Conservation (phyloP, 2,113 vertebrate species). For the Opisthocomus hoazin region DNA sequence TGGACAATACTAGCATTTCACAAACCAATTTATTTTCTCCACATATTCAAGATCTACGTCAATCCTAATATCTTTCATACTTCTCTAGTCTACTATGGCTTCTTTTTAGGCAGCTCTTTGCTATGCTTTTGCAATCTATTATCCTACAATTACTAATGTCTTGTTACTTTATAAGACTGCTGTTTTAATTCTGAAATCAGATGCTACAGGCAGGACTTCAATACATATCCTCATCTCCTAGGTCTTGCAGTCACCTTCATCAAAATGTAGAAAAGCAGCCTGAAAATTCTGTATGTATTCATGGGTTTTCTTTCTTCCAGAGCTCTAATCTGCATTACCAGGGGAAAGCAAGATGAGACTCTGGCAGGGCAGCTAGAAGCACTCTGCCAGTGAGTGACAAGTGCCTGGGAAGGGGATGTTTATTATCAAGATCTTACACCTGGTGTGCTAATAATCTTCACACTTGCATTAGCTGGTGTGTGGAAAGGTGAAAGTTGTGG, state of each 20-base stretch:
- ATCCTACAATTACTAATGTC: neutral
- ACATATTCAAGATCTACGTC: neutral
- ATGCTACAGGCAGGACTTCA: neutral
- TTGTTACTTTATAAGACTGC: slow-evolving; percentile 29
- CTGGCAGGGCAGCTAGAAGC: neutral
- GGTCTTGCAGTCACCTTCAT: neutral
- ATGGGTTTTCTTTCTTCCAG: neutral
- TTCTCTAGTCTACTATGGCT: neutral
- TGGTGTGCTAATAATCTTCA: neutral
- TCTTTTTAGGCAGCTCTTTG: neutral
- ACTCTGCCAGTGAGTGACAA: neutral
- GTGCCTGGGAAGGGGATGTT: neutral
- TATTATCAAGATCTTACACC: neutral
- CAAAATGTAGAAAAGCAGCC: neutral
- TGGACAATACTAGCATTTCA: neutral
- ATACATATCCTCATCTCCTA: neutral
- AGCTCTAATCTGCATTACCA: neutral
- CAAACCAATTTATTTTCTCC: neutral
- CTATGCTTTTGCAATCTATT: neutral
- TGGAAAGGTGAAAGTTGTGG: neutral
- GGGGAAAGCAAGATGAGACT: neutral
- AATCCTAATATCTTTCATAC: neutral
- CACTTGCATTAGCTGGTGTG: neutral
- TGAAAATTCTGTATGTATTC: neutral
- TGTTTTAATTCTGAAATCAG: neutral